A percentile compares a stretch with the other conserved stretches of the same genome.
These are phyloP conservation scores for Corella eumyota DNA, from an alignment of 23 tunicate genomes.

Conservation along the genomic window DNA sequence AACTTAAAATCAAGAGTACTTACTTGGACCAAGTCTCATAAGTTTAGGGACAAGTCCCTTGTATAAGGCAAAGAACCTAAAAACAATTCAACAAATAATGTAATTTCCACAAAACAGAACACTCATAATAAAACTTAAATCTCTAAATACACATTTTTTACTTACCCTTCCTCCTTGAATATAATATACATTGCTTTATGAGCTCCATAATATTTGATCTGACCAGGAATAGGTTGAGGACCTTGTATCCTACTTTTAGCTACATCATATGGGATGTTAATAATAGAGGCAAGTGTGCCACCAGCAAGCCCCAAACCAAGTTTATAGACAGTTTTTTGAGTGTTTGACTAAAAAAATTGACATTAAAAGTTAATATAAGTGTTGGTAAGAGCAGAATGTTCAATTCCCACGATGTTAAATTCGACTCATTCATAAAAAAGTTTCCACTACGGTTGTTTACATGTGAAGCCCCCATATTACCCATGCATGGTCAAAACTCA, in stretches of 20 bases:
- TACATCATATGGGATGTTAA: conserved; percentile 93
- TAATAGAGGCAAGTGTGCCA: conserved; percentile 82
- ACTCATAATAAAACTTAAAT: too few species aligned
- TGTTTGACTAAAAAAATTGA: conserved; percentile 24
- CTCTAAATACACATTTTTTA: too few species aligned
- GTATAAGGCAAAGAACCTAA: conserved; percentile 73
- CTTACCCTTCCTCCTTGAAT: conserved; percentile 83
- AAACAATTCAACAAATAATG: too few species aligned
- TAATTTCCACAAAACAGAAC: too few species aligned
- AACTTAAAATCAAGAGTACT: conserved; percentile 1
- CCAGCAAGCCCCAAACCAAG: conserved; percentile 50
- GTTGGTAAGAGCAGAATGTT: too few species aligned
- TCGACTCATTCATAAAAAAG: too few species aligned
- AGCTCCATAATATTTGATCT: conserved; percentile 62
- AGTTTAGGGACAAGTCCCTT: conserved; percentile 87
- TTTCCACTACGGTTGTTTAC: too few species aligned
- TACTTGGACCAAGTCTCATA: conserved; percentile 93
- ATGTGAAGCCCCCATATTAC: too few species aligned
- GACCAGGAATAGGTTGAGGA: conserved; percentile 79
- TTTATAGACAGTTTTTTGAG: conserved; percentile 28
- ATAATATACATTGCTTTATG: conserved; percentile 61
- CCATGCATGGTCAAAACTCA: too few species aligned
- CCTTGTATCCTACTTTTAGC: conserved; percentile 96
- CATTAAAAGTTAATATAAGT: too few species aligned
- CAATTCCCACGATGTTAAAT: too few species aligned